Evolutionary conservation across 2,797 vertebrate genomes (phyloP).

Genomic region (Coreius guichenoti): DNA sequence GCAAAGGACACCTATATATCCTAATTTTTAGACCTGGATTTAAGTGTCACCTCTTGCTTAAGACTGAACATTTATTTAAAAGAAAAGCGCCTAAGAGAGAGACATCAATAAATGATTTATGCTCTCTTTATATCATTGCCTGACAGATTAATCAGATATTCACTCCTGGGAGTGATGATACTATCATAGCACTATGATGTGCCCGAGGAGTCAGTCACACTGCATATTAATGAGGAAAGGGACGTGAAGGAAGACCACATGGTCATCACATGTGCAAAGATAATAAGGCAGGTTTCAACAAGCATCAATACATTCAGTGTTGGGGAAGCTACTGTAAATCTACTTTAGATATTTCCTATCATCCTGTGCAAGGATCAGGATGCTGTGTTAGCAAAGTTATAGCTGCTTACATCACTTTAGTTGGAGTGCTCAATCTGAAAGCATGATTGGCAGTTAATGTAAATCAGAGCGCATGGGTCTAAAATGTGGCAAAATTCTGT

Average conservation of each 20-base stretch:
- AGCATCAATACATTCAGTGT: background rate
- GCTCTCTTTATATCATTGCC: conserved; percentile 52
- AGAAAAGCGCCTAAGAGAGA: conserved; percentile 51
- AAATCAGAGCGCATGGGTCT: background rate
- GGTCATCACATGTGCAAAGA: conserved; percentile 30
- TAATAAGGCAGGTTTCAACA: conserved; percentile 21
- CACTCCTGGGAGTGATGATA: conserved; percentile 49
- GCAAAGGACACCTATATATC: conserved; percentile 38
- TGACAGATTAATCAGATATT: conserved; percentile 65
- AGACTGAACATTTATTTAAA: conserved; percentile 53
- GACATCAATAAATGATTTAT: conserved; percentile 66
- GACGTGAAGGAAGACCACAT: conserved; percentile 53
- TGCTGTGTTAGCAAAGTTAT: background rate
- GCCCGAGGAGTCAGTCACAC: conserved; percentile 1
- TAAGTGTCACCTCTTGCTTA: conserved; percentile 41
- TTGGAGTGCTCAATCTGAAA: background rate
- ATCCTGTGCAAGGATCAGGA: background rate
- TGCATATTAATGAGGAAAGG: conserved; percentile 63
- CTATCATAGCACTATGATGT: conserved; percentile 40
- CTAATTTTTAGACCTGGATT: conserved; percentile 42
- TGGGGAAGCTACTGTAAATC: background rate
- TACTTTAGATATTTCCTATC: background rate
- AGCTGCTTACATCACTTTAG: background rate
- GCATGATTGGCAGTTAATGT: background rate
- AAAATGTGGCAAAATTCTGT: background rate